phyloP scores from a whole-genome alignment of 1,140 invertebrate species.

The Cataglyphis hispanica region DNA sequence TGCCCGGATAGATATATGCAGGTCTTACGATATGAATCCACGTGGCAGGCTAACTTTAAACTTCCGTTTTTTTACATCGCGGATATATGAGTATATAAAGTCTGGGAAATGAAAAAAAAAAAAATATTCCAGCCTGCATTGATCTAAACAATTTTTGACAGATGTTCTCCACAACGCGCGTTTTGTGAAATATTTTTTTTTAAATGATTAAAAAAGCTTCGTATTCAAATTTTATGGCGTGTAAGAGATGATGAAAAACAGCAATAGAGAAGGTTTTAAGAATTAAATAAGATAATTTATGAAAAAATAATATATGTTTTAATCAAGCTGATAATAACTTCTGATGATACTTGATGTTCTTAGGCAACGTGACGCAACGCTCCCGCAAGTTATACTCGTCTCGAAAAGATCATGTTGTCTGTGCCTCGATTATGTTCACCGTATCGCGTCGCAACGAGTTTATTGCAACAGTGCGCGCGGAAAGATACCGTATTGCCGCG shows the following conservation, averaged over 20 bases:
- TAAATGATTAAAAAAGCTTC: background rate
- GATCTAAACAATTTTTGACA: background rate
- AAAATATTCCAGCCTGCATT: background rate
- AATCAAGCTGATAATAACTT: background rate
- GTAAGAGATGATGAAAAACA: no score
- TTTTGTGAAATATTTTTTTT: background rate
- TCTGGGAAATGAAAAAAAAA: background rate
- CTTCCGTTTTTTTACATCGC: background rate
- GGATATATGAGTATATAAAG: background rate
- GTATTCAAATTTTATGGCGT: background rate
- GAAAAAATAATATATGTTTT: background rate
- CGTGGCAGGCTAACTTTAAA: constrained; percentile 43
- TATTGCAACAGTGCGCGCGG: constrained; percentile 32
- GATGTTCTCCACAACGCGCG: background rate
- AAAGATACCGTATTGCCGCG: constrained; percentile 19
- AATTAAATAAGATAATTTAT: background rate
- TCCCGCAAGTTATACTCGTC: background rate
- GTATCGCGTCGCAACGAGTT: constrained; percentile 45
- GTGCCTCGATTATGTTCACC: constrained; percentile 8
- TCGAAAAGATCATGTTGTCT: constrained; percentile 24
- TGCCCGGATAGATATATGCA: constrained; percentile 34
- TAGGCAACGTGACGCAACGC: constrained; percentile 7
- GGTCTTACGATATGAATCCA: constrained; percentile 42
- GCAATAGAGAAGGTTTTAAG: no score
- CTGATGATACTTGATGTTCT: background rate